Percentiles rank a stretch among this genome's conserved stretches.
phyloP scores from a whole-genome alignment of 1,140 invertebrate genomes.

The Dryas iulia region DNA sequence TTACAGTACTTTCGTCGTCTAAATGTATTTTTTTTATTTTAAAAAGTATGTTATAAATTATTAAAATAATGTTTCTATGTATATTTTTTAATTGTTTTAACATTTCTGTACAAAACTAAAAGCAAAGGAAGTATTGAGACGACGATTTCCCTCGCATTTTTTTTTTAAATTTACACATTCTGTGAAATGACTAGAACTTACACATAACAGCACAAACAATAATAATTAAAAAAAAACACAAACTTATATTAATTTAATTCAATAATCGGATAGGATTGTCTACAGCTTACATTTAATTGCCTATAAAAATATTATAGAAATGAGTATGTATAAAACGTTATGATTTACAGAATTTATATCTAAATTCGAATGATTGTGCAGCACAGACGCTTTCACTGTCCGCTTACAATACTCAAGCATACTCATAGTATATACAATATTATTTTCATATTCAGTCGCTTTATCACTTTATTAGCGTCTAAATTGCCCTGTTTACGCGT shows the following conservation, averaged over 20 bases:
- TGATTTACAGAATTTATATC: conserved; percentile 21
- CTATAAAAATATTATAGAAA: conserved; percentile 36
- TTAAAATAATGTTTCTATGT: no score
- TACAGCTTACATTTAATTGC: conserved; percentile 26
- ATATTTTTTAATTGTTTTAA: no score
- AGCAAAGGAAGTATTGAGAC: no score
- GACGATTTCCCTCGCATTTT: background rate
- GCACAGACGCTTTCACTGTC: conserved; percentile 33
- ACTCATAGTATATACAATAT: conserved; percentile 61
- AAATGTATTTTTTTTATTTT: background rate
- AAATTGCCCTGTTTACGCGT: conserved; percentile 67
- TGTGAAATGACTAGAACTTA: background rate
- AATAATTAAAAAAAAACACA: background rate
- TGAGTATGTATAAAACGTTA: conserved; percentile 29
- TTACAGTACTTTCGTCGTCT: background rate
- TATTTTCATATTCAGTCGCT: conserved; percentile 77
- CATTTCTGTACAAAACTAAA: no score
- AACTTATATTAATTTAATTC: background rate
- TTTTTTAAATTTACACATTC: background rate
- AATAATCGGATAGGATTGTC: conserved; percentile 15
- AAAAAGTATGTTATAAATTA: no score
- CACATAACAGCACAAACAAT: background rate
- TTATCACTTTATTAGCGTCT: conserved; percentile 73
- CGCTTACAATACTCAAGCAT: conserved; percentile 11
- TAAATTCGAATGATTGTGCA: conserved; percentile 39